Conservation (phyloP, 2,888 invertebrate species). For the Hirtodrosophila confusa region DNA sequence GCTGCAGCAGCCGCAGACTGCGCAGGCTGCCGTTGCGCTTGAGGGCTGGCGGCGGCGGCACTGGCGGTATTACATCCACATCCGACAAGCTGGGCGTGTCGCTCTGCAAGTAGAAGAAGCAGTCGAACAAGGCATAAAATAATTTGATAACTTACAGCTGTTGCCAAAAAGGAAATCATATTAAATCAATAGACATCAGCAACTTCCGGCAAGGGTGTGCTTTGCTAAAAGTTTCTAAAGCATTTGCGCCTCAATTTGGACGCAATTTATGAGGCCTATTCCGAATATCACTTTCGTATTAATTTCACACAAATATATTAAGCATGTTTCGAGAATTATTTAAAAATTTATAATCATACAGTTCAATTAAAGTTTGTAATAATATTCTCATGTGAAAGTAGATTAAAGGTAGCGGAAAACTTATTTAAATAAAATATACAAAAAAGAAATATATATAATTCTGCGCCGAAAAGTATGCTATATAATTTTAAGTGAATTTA, state of each 20-base stretch:
- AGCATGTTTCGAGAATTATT: too few species aligned
- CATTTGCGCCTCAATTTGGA: background rate
- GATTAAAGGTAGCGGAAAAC: too few species aligned
- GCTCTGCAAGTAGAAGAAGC: slow-evolving; percentile 62
- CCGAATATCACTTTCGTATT: too few species aligned
- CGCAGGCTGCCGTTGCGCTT: slow-evolving; percentile 82
- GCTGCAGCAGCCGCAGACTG: slow-evolving; percentile 74
- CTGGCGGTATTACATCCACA: slow-evolving; percentile 83
- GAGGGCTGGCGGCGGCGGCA: slow-evolving; percentile 82
- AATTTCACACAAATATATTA: too few species aligned
- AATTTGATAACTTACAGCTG: slow-evolving; percentile 50
- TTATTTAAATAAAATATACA: too few species aligned
- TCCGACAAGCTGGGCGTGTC: slow-evolving; percentile 82
- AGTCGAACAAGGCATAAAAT: slow-evolving; percentile 11
- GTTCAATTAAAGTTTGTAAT: too few species aligned
- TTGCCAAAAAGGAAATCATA: slow-evolving; percentile 41
- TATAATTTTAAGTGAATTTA: background rate
- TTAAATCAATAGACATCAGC: slow-evolving; percentile 62
- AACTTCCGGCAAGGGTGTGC: slow-evolving; percentile 37
- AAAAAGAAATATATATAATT: too few species aligned
- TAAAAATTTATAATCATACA: too few species aligned
- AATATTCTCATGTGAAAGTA: too few species aligned
- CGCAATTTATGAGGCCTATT: too few species aligned
- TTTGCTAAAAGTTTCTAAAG: background rate
- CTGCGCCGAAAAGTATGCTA: too few species aligned